Base-by-base conservation (phyloP, 2,888 invertebrate genomes). In the Torymus tubicola region DNA sequence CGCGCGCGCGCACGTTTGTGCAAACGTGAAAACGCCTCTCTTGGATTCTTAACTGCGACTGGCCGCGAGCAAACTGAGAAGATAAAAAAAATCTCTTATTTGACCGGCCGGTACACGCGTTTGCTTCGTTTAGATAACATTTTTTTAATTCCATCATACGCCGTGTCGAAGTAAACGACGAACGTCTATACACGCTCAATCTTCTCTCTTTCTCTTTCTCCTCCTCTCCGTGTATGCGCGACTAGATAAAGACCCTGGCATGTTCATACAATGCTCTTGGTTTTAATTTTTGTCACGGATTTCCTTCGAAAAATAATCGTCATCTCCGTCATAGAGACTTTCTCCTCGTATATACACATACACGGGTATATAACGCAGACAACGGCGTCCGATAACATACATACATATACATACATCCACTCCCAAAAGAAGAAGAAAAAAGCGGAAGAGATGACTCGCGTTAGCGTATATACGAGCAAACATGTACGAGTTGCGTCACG, bases 21-120 rank as follows among this genome's bases (percentile, higher is more conserved):
- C 5, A 72, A 67, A 61, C 58, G 52, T 61, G 52, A 67, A 53
- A 68, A 65, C 14, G 71, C 58, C 58, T 65, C 52, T 60, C 71
- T 70, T 31, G 65, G 16, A 31, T 78, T 78, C 63, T 69, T 67
- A 31, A 21, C 60, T 64, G 13, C 24, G 13, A 42, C 21, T 8
- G 31, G 31, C 31, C 31, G 31, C 42, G 42, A 64, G 60, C 61
- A 72, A 72, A 67, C 72, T 16, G 10, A 60, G 18, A 52, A 79
- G 73, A 74, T 79, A 73, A 79, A 71, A 71, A 68, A 78, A 60
- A 60, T 58, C 57, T 55, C 21, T 69, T 79, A 52, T 61, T 61
- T 73, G 14, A 52, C 16, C 58, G 14, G 14, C 61, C 50, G 24
- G 58, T 0, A 8, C 42, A 42, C 42, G 42, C 42, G 42, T 5